phyloP scores from a whole-genome alignment of 2,888 invertebrate species.

The Melanchra persicariae region DNA sequence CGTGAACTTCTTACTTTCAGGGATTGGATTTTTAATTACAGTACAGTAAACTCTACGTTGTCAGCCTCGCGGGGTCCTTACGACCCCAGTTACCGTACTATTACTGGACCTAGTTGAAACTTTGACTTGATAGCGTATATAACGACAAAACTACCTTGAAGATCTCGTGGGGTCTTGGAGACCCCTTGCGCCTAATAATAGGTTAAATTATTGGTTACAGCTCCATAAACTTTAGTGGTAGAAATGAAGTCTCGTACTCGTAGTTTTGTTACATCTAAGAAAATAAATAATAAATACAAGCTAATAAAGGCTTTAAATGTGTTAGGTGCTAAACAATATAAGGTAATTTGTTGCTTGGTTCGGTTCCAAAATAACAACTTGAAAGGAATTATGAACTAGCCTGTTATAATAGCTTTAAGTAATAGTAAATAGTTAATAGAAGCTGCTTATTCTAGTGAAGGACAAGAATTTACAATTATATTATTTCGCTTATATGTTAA shows the following conservation, averaged over 20 bases:
- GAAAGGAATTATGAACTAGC: background rate
- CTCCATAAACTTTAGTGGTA: background rate
- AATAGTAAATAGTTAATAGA: too few species aligned
- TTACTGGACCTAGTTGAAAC: too few species aligned
- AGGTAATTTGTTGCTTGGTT: constrained; percentile 16
- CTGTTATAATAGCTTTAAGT: background rate
- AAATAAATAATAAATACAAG: background rate
- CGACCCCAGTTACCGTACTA: too few species aligned
- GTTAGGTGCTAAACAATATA: background rate
- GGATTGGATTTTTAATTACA: background rate
- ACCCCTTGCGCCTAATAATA: too few species aligned
- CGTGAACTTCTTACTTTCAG: constrained; percentile 8
- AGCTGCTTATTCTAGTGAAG: background rate
- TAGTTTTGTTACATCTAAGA: background rate
- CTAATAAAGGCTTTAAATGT: background rate
- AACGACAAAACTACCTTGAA: too few species aligned
- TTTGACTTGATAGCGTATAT: too few species aligned
- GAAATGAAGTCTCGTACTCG: too few species aligned
- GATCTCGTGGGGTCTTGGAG: too few species aligned
- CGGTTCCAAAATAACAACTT: background rate
- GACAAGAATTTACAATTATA: too few species aligned
- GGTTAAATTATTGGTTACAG: background rate
- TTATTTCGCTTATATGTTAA: too few species aligned
- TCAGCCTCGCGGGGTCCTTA: too few species aligned
- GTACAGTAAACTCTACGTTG: too few species aligned